Evolutionary conservation across 2,888 invertebrate species (phyloP).

Genomic region (Apodemia zela): DNA sequence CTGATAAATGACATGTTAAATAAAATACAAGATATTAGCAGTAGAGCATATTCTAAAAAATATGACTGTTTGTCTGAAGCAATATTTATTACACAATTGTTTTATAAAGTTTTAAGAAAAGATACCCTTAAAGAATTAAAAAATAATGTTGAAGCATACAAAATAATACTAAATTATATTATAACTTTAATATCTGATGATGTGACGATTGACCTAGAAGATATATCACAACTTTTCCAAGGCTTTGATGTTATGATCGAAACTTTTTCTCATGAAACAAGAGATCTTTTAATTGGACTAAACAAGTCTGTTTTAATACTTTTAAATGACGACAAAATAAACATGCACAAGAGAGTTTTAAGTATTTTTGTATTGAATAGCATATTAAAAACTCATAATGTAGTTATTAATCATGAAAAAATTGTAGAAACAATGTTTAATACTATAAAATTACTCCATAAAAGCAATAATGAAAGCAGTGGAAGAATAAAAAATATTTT

Average conservation of each 20-base stretch:
- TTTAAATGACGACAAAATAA: conserved; percentile 43
- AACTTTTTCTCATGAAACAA: conserved; percentile 32
- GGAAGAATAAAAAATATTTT: conserved; percentile 56
- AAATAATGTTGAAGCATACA: conserved; percentile 38
- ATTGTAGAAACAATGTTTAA: conserved; percentile 39
- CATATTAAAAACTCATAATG: conserved; percentile 38
- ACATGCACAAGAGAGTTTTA: conserved; percentile 47
- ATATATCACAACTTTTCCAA: conserved; percentile 41
- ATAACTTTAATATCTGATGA: conserved; percentile 46
- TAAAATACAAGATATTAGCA: conserved; percentile 43
- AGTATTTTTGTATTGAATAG: conserved; percentile 46
- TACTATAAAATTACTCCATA: conserved; percentile 37
- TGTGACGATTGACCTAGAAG: conserved; percentile 39
- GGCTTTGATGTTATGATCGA: conserved; percentile 34
- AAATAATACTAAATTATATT: conserved; percentile 46
- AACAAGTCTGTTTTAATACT: conserved; percentile 46
- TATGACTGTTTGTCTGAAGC: conserved; percentile 47
- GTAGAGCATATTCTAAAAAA: conserved; percentile 56
- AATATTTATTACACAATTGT: conserved; percentile 44
- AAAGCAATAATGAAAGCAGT: conserved; percentile 42
- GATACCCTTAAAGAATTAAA: conserved; percentile 33
- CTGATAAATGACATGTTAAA: conserved; percentile 43
- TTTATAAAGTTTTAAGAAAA: conserved; percentile 37
- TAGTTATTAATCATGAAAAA: conserved; percentile 46
- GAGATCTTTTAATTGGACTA: conserved; percentile 43